Conservation (phyloP, 2,888 invertebrate species). For the Quadroppia sp. region DNA sequence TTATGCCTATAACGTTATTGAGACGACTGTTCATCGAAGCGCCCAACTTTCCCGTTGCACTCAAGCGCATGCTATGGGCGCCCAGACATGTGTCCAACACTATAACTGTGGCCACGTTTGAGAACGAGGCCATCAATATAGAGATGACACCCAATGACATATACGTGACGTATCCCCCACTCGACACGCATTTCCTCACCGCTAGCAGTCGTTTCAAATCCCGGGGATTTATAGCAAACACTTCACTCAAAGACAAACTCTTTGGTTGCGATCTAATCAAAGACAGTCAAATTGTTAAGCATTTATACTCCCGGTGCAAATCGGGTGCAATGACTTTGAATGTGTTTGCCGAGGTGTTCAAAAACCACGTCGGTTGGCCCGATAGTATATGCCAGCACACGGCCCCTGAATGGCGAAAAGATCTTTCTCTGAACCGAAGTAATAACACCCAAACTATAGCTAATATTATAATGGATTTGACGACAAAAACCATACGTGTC, state of each 20-base stretch:
- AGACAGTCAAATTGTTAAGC: too few species aligned
- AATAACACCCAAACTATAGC: too few species aligned
- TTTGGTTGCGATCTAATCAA: background rate
- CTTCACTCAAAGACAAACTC: background rate
- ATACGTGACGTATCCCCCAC: background rate
- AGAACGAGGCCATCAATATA: slow-evolving; percentile 14
- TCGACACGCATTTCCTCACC: background rate
- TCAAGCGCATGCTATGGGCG: background rate
- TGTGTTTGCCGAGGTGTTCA: background rate
- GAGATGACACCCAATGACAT: background rate
- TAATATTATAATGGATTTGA: background rate
- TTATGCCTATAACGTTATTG: slow-evolving; percentile 8
- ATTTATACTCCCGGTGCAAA: too few species aligned
- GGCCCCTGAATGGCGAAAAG: too few species aligned
- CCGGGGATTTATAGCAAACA: background rate
- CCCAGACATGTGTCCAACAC: slow-evolving; percentile 13
- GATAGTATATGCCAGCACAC: slow-evolving; percentile 4
- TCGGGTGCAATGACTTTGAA: too few species aligned
- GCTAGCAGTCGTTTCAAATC: slow-evolving; percentile 22
- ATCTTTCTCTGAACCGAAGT: too few species aligned
- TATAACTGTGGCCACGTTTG: slow-evolving; percentile 16
- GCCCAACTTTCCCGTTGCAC: background rate
- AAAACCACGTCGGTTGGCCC: slow-evolving; percentile 20
- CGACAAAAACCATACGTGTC: background rate
- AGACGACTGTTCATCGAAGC: slow-evolving; percentile 13